These are phyloP conservation scores for Motacilla alba DNA, from an alignment of 2,113 vertebrate genomes.

Conservation along the genomic window DNA sequence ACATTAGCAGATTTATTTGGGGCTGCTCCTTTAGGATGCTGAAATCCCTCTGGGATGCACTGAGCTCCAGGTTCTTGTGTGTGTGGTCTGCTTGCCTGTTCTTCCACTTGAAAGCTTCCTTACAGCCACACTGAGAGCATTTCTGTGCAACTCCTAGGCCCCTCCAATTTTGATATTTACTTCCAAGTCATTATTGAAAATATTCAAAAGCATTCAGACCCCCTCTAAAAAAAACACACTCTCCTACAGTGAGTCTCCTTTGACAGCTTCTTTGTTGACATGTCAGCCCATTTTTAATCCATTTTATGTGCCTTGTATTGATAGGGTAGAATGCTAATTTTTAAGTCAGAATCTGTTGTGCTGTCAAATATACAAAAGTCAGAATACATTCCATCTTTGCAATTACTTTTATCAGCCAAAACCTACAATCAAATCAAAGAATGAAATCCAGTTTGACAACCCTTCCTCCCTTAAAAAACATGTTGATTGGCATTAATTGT, in stretches of 20 bases:
- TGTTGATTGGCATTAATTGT: slow-evolving; percentile 40
- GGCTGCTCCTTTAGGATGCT: background rate
- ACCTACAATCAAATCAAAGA: slow-evolving; percentile 31
- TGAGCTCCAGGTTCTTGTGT: rapidly evolving
- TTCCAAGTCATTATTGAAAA: slow-evolving; percentile 4
- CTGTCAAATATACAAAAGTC: slow-evolving; percentile 28
- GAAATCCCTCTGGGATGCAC: background rate
- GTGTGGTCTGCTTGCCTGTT: background rate
- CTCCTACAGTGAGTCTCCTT: background rate
- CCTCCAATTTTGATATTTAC: slow-evolving; percentile 8
- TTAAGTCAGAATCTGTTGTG: slow-evolving; percentile 7
- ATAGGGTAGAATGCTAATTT: slow-evolving; percentile 44
- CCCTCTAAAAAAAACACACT: background rate
- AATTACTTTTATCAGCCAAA: slow-evolving; percentile 44
- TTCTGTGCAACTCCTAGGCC: background rate
- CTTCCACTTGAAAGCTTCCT: background rate
- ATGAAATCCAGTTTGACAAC: slow-evolving; percentile 14
- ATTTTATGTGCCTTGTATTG: slow-evolving; percentile 21
- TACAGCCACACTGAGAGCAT: background rate
- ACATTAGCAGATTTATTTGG: background rate
- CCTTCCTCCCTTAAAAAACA: slow-evolving; percentile 16
- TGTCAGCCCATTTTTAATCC: background rate
- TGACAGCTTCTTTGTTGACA: slow-evolving; percentile 42
- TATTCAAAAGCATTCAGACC: background rate
- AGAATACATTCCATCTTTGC: slow-evolving; percentile 16